A percentile compares a stretch with the other conserved stretches of the same genome.
These are phyloP conservation scores for Syngnathus acus DNA, from an alignment of 2,797 vertebrate species.

Conservation along the genomic window DNA sequence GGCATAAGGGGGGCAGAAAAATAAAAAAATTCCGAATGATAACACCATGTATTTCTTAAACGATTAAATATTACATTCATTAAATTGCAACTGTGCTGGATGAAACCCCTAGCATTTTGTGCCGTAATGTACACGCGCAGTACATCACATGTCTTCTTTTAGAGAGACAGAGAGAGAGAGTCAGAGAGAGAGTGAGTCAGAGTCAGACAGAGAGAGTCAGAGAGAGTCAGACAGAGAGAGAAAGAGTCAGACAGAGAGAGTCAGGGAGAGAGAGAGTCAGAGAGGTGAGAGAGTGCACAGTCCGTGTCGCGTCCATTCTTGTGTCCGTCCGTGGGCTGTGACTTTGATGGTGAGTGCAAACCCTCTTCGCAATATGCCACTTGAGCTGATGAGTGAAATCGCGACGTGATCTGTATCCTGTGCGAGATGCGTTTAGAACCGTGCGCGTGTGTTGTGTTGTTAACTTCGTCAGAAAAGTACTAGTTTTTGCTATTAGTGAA, in stretches of 20 bases:
- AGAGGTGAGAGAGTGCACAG: background rate
- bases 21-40: background rate
- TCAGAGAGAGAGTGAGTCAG: no score
- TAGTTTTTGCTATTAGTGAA: no score
- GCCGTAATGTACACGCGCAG: no score
- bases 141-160: no score
- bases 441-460: background rate
- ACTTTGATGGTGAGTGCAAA: conserved; percentile 2
- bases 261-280: background rate
- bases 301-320: background rate
- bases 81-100: no score
- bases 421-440: background rate
- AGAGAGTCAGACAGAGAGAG: no score
- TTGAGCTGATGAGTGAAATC: background rate
- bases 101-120: no score
- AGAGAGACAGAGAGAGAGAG: no score
- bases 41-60: no score
- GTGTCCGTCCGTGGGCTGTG: background rate
- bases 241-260: background rate
- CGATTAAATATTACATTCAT: no score
- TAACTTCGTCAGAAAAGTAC: background rate
- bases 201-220: no score
- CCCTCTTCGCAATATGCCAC: background rate
- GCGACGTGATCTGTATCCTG: background rate
- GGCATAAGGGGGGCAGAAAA: background rate